Conservation (phyloP, 2,888 invertebrate species). For the Drosophila melanosoma region DNA sequence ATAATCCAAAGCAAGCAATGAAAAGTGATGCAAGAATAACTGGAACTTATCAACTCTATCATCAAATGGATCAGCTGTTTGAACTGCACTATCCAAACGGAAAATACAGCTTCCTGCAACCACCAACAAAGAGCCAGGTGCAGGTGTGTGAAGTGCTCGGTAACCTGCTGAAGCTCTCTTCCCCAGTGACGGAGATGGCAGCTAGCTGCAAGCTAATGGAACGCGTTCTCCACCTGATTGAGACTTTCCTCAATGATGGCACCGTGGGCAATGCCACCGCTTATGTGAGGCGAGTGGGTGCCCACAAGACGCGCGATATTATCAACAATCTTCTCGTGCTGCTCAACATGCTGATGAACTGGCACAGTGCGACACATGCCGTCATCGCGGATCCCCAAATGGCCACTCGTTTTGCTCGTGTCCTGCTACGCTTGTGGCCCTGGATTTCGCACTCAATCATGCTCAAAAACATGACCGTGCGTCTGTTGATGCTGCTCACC, state of each 20-base stretch:
- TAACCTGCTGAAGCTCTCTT: slow-evolving; percentile 77
- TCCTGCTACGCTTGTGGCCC: slow-evolving; percentile 81
- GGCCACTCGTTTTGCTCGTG: slow-evolving; percentile 61
- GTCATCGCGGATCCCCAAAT: slow-evolving; percentile 70
- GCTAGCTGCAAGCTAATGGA: slow-evolving; percentile 66
- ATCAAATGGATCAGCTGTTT: slow-evolving; percentile 66
- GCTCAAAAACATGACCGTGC: slow-evolving; percentile 72
- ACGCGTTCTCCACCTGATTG: slow-evolving; percentile 68
- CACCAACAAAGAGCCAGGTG: slow-evolving; percentile 60
- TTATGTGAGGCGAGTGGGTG: slow-evolving; percentile 82
- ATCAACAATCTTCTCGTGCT: slow-evolving; percentile 79
- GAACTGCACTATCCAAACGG: slow-evolving; percentile 61
- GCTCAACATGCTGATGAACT: slow-evolving; percentile 78
- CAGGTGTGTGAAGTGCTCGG: slow-evolving; percentile 78
- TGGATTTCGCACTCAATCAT: slow-evolving; percentile 82
- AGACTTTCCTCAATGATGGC: slow-evolving; percentile 72
- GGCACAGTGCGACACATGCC: slow-evolving; percentile 76
- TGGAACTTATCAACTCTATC: slow-evolving; percentile 2
- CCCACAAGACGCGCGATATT: slow-evolving; percentile 78
- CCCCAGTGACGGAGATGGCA: slow-evolving; percentile 66
- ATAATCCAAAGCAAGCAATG: background rate
- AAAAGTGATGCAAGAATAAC: background rate
- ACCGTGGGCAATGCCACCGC: slow-evolving; percentile 74
- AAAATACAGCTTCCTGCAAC: slow-evolving; percentile 63
- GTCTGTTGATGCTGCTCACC: slow-evolving; percentile 75